Evolutionary conservation across 2,797 vertebrate genomes (phyloP), one percentile per base, ranked within the genome.

Genomic region (Myiotriccus ornatus): DNA sequence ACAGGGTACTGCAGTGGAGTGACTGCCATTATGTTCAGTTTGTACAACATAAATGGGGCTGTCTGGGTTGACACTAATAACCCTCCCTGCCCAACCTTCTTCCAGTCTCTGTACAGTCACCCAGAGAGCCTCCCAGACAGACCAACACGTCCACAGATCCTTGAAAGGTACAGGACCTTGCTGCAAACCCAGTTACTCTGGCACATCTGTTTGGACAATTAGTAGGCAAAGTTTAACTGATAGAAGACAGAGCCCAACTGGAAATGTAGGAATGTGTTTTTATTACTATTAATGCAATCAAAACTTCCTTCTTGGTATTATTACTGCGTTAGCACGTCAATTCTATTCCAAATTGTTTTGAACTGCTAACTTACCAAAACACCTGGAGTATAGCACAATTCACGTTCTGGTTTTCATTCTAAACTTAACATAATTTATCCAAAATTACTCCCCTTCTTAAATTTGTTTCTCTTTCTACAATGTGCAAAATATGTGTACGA

Each of bases 261-360:
- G 89, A 96, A 94, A 93, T 77, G 76, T 77, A 94, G 74, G 89
- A 94, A 96, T 94, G 94, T 96, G 89, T 82, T 96, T 95, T 95
- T 94, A 95, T 87, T 84, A 76, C 92, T 91, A 95, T 95, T 95
- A 97, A 92, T 55, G 79, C 59, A 97, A 95, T 91, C 94, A 92
- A 95, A 96, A 96, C 91, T 97, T 96, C 93, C 92, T 86, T 88
- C 82, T 96, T 92, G 73, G 77, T 95, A 52, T 95, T 96, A 95
- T 91, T 83, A 89, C 81, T 77, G 70, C 1, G 80, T 92, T 94
- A 89, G 73, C 84, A 93, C 0, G 30, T 92, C 91, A 90, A 35
- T 90, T 95, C 70, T 62, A 84, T 59, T 91, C 73, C 63, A 93
- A 94, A 90, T 76, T 67, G 41, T 90, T 94, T 94, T 95, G 92